A percentile compares a stretch with the other conserved stretches of the same genome.
Evolutionary conservation across 2,888 invertebrate genomes (phyloP).

Genomic region (Lasius platythorax): DNA sequence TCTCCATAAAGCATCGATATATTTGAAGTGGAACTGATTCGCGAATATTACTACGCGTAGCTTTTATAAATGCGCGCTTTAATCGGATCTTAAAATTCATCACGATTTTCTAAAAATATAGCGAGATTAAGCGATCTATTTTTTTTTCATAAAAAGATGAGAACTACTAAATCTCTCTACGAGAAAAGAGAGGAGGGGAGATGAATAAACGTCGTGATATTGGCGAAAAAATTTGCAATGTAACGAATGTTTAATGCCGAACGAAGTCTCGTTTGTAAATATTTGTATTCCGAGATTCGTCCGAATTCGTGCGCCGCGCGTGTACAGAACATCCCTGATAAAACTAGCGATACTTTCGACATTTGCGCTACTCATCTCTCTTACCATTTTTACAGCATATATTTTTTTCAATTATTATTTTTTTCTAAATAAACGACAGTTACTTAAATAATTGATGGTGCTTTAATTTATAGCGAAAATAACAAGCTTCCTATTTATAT

Average conservation of each 20-base stretch:
- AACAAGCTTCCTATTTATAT: constrained; percentile 34
- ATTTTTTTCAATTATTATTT: not conserved
- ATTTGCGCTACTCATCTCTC: not conserved
- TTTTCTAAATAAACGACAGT: not conserved
- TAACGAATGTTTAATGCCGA: constrained; percentile 28
- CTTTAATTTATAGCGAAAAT: constrained; percentile 19
- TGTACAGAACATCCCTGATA: not conserved
- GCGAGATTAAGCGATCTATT: constrained; percentile 5
- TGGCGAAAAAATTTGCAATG: constrained; percentile 28
- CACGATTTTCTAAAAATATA: not conserved
- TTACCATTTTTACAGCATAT: not conserved
- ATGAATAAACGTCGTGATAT: constrained; percentile 16
- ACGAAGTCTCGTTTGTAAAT: constrained; percentile 44
- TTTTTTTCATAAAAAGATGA: constrained; percentile 1
- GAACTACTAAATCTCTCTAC: not conserved
- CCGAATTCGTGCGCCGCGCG: not conserved
- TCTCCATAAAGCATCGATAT: constrained; percentile 31
- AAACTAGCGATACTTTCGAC: constrained; percentile 7
- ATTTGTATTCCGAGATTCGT: constrained; percentile 32
- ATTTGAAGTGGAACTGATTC: not conserved
- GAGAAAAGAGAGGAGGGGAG: not conserved
- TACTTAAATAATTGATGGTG: constrained; percentile 24
- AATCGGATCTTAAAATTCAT: constrained; percentile 21
- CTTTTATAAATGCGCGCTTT: not conserved
- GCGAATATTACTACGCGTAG: not conserved